Conservation (phyloP, 2,888 invertebrate species). For the Heliconius ismenius region DNA sequence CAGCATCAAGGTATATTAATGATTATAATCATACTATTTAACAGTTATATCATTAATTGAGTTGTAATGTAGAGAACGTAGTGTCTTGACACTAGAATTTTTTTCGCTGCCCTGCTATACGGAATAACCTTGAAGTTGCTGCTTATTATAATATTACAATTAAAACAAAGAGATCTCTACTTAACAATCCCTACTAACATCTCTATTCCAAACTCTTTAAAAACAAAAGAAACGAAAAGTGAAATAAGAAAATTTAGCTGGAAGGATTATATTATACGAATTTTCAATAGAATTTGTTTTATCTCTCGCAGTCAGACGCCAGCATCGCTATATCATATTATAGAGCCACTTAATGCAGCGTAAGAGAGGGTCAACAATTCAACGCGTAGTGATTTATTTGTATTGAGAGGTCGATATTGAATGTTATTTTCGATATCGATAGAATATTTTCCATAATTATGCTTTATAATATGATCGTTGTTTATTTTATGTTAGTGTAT, state of each 20-base stretch:
- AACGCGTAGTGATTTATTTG: constrained; percentile 42
- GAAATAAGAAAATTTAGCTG: constrained; percentile 18
- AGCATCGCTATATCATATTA: constrained; percentile 36
- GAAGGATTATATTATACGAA: constrained; percentile 22
- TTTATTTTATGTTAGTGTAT: not conserved
- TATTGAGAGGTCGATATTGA: constrained; percentile 34
- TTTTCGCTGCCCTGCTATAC: not conserved
- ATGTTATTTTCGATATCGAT: constrained; percentile 24
- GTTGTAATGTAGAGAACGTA: not conserved
- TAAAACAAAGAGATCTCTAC: not conserved
- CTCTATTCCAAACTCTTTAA: not conserved
- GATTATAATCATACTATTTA: too few species aligned
- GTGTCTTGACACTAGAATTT: not conserved
- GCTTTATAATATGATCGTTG: not conserved
- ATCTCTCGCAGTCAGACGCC: constrained; percentile 34
- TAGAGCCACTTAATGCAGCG: constrained; percentile 38
- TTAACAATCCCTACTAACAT: not conserved
- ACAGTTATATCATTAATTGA: not conserved
- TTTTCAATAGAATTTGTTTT: constrained; percentile 33
- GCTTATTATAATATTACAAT: too few species aligned
- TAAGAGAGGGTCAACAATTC: constrained; percentile 41
- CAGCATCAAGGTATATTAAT: too few species aligned
- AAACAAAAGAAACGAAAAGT: constrained; percentile 5
- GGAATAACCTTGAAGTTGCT: not conserved
- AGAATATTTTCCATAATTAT: constrained; percentile 14